Evolutionary conservation across 2,113 vertebrate species (phyloP).

Genomic region (Istiophorus platypterus): DNA sequence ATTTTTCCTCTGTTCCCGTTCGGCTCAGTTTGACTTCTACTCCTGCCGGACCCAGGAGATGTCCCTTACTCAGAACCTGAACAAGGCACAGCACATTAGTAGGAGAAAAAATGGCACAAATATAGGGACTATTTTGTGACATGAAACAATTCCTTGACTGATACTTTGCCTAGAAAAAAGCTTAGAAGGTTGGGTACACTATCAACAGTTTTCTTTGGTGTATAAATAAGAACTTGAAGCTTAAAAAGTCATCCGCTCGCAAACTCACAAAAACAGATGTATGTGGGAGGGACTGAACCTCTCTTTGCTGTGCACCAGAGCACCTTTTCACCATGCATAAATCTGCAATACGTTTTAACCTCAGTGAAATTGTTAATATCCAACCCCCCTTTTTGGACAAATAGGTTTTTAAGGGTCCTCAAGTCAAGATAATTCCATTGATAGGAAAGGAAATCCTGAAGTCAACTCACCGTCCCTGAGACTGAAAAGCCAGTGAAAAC

Average conservation of each 20-base stretch:
- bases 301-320: background rate
- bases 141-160: background rate
- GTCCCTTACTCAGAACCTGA: conserved; percentile 96
- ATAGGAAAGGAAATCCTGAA: background rate
- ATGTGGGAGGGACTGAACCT: no score
- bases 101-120: background rate
- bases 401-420: no score
- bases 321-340: background rate
- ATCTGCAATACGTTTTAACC: background rate
- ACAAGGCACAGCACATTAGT: background rate
- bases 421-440: background rate
- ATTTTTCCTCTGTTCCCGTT: conserved; percentile 84
- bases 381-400: background rate
- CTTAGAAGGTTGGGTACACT: background rate
- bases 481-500: conserved; percentile 98
- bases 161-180: background rate
- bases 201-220: background rate
- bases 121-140: background rate
- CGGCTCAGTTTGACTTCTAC: conserved; percentile 90
- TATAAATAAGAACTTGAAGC: background rate
- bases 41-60: conserved; percentile 91
- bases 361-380: no score
- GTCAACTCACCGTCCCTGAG: conserved; percentile 88
- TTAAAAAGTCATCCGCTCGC: background rate
- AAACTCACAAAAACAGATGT: no score